Evolutionary conservation across 2,888 invertebrate species (phyloP).

Genomic region (Ceramica pisi): DNA sequence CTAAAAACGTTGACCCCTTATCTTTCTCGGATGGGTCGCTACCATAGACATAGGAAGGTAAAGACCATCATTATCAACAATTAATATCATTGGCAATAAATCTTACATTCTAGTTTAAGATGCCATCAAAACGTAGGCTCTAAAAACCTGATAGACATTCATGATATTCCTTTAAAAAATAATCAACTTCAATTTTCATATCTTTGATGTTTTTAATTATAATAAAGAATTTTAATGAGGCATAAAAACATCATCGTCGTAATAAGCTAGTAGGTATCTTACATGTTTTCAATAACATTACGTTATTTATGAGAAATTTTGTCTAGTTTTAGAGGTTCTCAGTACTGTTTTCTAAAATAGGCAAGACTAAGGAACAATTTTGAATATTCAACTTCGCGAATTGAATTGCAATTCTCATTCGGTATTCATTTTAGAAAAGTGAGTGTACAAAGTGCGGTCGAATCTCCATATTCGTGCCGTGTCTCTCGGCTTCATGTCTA

Average conservation of each 20-base stretch:
- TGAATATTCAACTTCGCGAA: slow-evolving; percentile 57
- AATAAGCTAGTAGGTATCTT: slow-evolving; percentile 23
- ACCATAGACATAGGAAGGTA: slow-evolving; percentile 83
- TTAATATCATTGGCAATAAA: slow-evolving; percentile 56
- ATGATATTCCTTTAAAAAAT: slow-evolving; percentile 42
- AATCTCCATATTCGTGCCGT: slow-evolving; percentile 88
- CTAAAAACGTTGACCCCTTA: slow-evolving; percentile 90
- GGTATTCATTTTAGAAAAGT: slow-evolving; percentile 64
- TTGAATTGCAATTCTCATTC: slow-evolving; percentile 62
- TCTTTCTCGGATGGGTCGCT: slow-evolving; percentile 85
- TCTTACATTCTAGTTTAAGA: slow-evolving; percentile 24
- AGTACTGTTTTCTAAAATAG: slow-evolving; percentile 34
- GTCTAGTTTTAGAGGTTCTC: slow-evolving; percentile 6
- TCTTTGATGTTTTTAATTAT: slow-evolving; percentile 55
- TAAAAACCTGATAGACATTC: slow-evolving; percentile 58
- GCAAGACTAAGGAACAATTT: slow-evolving; percentile 44
- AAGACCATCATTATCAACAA: slow-evolving; percentile 62
- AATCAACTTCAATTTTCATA: slow-evolving; percentile 48
- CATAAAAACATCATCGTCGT: slow-evolving; percentile 40
- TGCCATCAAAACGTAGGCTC: slow-evolving; percentile 19
- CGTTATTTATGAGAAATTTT: slow-evolving; percentile 4
- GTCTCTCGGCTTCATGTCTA: slow-evolving; percentile 84
- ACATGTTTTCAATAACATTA: slow-evolving; percentile 32
- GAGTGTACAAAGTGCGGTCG: slow-evolving; percentile 56
- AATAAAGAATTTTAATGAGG: slow-evolving; percentile 51